Evolutionary conservation across 2,113 vertebrate genomes (phyloP), one percentile per base, ranked within the genome.

Genomic region (Scomber colias): DNA sequence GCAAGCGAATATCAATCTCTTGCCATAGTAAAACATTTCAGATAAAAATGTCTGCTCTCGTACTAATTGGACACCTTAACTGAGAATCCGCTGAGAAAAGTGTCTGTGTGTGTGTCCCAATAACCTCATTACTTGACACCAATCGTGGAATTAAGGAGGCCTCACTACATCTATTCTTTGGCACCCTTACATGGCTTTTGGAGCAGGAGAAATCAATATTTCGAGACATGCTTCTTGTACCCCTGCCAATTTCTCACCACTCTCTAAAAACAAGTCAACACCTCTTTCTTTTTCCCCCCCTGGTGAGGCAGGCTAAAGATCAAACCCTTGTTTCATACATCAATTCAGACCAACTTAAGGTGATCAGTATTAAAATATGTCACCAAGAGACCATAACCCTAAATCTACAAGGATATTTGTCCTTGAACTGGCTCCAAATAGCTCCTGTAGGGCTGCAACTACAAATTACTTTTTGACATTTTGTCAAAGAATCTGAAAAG

Each of bases 111-210:
- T 60, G 19, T n/a, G 81, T 73, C 77, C 78, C 45, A 63, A 35
- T 72, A 67, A 79, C 71, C 77, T 82, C 19, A 77, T 79, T 81
- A 83, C 79, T 30, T 77, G 60, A 76, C 63, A 67, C 45, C 50
- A 70, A 21, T 79, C 48, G 61, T 40, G 5, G 14, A 60, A 46
- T 9, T 62, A 0, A 65, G 50, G 19, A 59, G 60, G 48, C 49
- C 35, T 60, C n/a, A 54, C 14, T 67, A 3, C 17, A 49, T 21
- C 45, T 55, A 31, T 66, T 21, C 55, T 70, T 50, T 67, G 3
- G 81, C 27, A 74, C 59, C 12, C 11, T 60, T 49, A 27, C 45
- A 56, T 15, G 35, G 40, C 63, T 79, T 75, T 73, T 70, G 31
- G 62, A 75, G n/a, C 16, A 62, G 24, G 71, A 74, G 24, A 67